phyloP scores from a whole-genome alignment of 2,888 invertebrate genomes.

The Mallateleia sp. region DNA sequence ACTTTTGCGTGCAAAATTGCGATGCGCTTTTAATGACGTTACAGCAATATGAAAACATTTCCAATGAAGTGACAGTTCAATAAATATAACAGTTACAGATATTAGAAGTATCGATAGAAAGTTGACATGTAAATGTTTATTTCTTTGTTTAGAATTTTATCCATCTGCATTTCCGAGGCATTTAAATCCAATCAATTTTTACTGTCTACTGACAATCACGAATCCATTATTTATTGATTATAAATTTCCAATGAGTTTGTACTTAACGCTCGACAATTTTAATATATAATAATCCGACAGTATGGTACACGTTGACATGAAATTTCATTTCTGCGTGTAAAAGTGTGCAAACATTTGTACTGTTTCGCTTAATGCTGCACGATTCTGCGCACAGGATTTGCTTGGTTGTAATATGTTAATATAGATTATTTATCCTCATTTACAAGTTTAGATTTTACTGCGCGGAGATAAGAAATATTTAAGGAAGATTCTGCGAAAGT shows the following conservation, averaged over 20 bases:
- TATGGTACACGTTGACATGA: neutral
- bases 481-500: neutral
- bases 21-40: conserved; percentile 51
- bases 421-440: conserved; percentile 8
- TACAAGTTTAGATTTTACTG: conserved; percentile 5
- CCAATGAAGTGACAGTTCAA: conserved; percentile 45
- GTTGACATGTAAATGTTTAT: too few relatives aligned
- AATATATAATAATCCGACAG: conserved; percentile 1
- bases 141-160: too few relatives aligned
- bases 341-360: neutral
- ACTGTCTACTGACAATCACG: too few relatives aligned
- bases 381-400: neutral
- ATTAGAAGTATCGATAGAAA: too few relatives aligned
- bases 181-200: too few relatives aligned
- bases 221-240: too few relatives aligned
- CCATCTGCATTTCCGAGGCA: too few relatives aligned
- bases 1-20: conserved; percentile 48
- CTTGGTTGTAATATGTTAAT: conserved; percentile 5
- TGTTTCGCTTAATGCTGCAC: neutral
- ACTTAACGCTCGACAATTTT: too few relatives aligned
- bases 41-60: conserved; percentile 49
- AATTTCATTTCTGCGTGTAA: neutral
- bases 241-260: too few relatives aligned
- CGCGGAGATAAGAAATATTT: neutral
- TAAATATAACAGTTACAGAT: conserved; percentile 50